Evolutionary conservation across 1,140 invertebrate genomes (phyloP), one percentile per base, ranked within the genome.

Genomic region (Charaxes varanes): DNA sequence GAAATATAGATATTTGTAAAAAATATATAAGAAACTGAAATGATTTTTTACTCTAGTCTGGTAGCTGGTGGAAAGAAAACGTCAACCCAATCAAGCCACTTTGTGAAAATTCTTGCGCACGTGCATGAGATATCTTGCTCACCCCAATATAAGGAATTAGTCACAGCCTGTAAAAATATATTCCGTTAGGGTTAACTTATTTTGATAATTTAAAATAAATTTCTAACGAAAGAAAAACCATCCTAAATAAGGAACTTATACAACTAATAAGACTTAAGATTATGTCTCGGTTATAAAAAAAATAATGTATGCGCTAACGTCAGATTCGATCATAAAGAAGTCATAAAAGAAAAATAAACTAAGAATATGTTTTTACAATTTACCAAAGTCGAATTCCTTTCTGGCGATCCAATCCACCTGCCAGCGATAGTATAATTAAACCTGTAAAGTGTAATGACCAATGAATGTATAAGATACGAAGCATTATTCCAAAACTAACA

Each of bases 51-150:
- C 77, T 78, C 62, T 0, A 81, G 40, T 7, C 38, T 51, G 0
- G 65, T 70, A 6, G 60, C 48, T 2, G 71, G 56, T 2, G 77
- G 73, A 17, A 63, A 62, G 14, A 68, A 67, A 0, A 76, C 52
- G 18, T 81, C 77, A 3, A 81, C 64, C 73, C 77, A 78, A n/a
- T 74, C 54, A 4, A 78, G 40, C 73, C 77, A 72, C 7, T 59
- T 33, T 1, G 71, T 57, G 23, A 69, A 74, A 13, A 81, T 69
- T 16, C 77, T 50, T 1, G 63, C 57, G n/a, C 62, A 65, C 1
- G 77, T 81, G 28, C 64, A 69, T 0, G 69, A 68, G 27, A 81
- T 61, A 30, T 81, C 77, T 34, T 78, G 73, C 30, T 78, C 59
- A 6, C 57, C 42, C 77, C 77, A 81, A 28, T 54, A 64, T 23